Evolutionary conservation across 2,113 vertebrate genomes (phyloP), one percentile per base, ranked within the genome.

Genomic region (Craseonycteris thonglongyai): DNA sequence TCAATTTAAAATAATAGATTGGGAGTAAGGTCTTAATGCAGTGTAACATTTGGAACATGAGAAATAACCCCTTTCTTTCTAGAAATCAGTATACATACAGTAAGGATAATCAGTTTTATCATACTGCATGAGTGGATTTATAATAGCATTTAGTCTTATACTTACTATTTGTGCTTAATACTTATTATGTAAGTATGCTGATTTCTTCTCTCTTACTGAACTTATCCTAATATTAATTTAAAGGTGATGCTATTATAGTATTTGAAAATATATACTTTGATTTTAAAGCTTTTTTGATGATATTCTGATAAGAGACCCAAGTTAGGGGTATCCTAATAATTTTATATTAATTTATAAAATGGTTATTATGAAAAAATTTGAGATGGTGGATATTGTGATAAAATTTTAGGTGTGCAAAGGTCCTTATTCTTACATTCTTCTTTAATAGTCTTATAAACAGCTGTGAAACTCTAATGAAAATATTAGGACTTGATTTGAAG

Each of bases 31-130:
- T 97, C 96, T 98, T 98, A 98, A 98, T 98, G 98, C 97, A 96
- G 95, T 98, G 96, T 98, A 98, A 98, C 98, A 98, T 98, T 98
- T 97, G 98, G 98, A 98, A 98, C 97, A 97, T 98, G 98, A 98
- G 97, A 98, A 98, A 98, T 98, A 98, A 98, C 97, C 97, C 96
- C 93, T 96, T 98, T 98, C 65, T 93, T 80, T 96, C 94, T 56
- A 95, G 97, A 97, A 97, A 86, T 97, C 83, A 86, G 92, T 96
- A 78, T 97, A 95, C 81, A 78, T 97, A 95, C 72, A 95, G 92
- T 97, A 97, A 97, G 96, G 72, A 59, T 82, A 98, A 98, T 97
- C 91, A 91, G 79, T 97, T 96, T 98, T 97, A 95, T 61, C 10
- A 1, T 86, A 97, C 82, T 63, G 9, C 61, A 92, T 96, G 81